Evolutionary conservation across 2,113 vertebrate species (phyloP), one percentile per base, ranked within the genome.

Genomic region (Panurus biarmicus): DNA sequence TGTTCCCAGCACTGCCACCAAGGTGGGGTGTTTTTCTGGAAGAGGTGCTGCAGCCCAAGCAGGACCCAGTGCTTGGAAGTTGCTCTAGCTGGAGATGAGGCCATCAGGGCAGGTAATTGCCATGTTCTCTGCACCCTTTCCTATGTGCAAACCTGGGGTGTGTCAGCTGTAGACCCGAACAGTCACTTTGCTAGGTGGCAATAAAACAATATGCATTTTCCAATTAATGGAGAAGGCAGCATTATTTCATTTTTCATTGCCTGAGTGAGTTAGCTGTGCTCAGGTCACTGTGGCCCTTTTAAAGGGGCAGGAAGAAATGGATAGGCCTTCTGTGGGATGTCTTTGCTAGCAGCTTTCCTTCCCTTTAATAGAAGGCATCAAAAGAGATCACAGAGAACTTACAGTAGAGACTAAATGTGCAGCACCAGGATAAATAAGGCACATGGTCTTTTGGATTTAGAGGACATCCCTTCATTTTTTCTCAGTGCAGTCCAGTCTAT

Each of bases 121-220:
- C 5, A 0, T 12, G 23, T 16, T 36, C 67, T 70, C 50, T 56
- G 9, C n/a, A 20, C 29, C 25, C 48, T 82, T 85, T 48, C 48
- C 69, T 42, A 1, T 36, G 35, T 75, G 70, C 82, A 86, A 4
- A 50, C 79, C 31, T 47, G 48, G 24, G 50, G 14, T 3, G 8
- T 80, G 78, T 12, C 74, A 80, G 48, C 64, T 85, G 54, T 17
- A 66, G 77, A 70, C 28, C 12, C 51, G 53, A 44, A n/a, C 56
- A 75, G 38, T 23, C 10, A 11, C 73, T 88, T 85, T 89, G 85
- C 33, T 56, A 36, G 77, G 78, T 48, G 57, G 56, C 38, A 78
- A 36, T 89, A 64, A 95, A 91, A 81, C 6, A 12, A 75, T 60
- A 47, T 22, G 38, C n/a, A 16, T 94, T 96, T 96, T 85, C 87